Conservation (phyloP, 2,113 vertebrate species). For the Ictidomys tridecemlineatus region DNA sequence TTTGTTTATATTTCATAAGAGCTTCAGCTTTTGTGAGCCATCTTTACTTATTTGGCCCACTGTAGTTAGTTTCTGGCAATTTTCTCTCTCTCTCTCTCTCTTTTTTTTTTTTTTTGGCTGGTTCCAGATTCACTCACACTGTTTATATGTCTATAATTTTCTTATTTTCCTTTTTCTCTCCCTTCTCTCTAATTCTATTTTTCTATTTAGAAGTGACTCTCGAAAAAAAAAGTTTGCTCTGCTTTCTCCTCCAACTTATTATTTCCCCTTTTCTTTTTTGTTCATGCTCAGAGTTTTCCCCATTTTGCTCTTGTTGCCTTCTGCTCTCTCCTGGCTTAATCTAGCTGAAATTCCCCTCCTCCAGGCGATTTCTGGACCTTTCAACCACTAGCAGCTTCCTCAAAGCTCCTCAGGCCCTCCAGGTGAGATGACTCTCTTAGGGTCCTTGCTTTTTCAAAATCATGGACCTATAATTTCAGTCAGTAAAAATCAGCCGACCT, state of each 20-base stretch:
- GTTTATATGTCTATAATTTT: neutral
- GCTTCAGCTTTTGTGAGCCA: neutral
- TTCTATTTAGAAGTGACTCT: neutral
- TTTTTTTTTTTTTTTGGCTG: neutral
- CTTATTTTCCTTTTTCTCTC: neutral
- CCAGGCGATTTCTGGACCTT: neutral
- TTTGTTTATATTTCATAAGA: slow-evolving; percentile 1
- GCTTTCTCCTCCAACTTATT: neutral
- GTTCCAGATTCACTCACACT: neutral
- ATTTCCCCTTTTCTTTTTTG: neutral
- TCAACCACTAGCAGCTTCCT: neutral
- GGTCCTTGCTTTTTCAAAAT: neutral
- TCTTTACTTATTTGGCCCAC: neutral
- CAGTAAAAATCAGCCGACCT: neutral
- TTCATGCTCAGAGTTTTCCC: neutral
- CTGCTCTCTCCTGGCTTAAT: neutral
- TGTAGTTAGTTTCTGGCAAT: neutral
- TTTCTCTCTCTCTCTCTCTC: neutral
- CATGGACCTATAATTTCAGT: neutral
- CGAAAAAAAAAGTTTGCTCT: neutral
- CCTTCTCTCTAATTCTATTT: slow-evolving; percentile 19
- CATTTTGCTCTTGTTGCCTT: neutral
- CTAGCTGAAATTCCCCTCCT: neutral
- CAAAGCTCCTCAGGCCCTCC: neutral
- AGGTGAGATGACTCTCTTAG: neutral